Percentiles rank a stretch among this genome's conserved stretches.
phyloP scores from a whole-genome alignment of 2,113 vertebrate genomes.

The Siniperca chuatsi region DNA sequence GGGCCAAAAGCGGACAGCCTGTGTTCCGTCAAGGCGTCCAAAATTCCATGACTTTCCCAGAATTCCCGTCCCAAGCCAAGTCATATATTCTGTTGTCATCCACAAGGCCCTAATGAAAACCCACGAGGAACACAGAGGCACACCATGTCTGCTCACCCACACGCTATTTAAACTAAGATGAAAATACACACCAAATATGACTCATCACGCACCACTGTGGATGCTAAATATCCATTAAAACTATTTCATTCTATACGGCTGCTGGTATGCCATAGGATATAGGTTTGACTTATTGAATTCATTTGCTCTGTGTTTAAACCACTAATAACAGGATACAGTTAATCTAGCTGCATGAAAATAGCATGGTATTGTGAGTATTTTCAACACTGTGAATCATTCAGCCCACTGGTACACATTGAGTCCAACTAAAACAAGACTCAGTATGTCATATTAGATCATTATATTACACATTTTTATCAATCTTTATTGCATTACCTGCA shows the following conservation, averaged over 20 bases:
- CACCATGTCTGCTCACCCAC: slow-evolving; percentile 52
- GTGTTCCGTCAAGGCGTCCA: slow-evolving; percentile 84
- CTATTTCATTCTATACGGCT: slow-evolving; percentile 24
- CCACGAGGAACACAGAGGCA: slow-evolving; percentile 62
- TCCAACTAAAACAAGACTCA: slow-evolving; percentile 59
- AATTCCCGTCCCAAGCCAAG: slow-evolving; percentile 78
- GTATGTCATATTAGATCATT: slow-evolving; percentile 46
- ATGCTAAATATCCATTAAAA: slow-evolving; percentile 31
- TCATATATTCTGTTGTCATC: slow-evolving; percentile 82
- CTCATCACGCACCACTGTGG: background rate
- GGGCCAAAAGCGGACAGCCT: slow-evolving; percentile 79
- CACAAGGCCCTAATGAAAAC: slow-evolving; percentile 75
- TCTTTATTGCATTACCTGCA: slow-evolving; percentile 45
- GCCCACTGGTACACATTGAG: background rate
- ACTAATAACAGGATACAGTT: slow-evolving; percentile 62
- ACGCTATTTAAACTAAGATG: slow-evolving; percentile 34
- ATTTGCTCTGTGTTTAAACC: slow-evolving; percentile 41
- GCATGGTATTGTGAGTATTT: slow-evolving; percentile 37
- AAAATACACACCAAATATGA: slow-evolving; percentile 47
- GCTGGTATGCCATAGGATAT: slow-evolving; percentile 18
- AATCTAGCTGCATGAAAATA: slow-evolving; percentile 44
- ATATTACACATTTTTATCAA: slow-evolving; percentile 41
- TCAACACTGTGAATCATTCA: slow-evolving; percentile 54
- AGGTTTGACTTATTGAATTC: slow-evolving; percentile 54
- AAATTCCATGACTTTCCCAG: slow-evolving; percentile 84